phyloP scores from a whole-genome alignment of 2,797 vertebrate genomes.

The Choloepus didactylus region DNA sequence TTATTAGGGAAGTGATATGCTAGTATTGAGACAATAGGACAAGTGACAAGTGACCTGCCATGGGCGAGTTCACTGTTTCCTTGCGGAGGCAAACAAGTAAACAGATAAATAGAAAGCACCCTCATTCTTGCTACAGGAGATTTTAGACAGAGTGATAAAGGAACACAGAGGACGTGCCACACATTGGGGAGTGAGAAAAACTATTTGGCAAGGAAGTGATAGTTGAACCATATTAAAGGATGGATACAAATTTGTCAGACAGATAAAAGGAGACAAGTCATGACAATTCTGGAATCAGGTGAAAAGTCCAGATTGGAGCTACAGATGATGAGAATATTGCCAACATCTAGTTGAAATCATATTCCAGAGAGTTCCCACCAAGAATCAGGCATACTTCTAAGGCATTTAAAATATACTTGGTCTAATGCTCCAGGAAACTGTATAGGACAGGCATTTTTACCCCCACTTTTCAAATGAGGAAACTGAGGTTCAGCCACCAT shows the following conservation, averaged over 20 bases:
- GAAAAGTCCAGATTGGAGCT: neutral
- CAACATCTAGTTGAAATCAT: conserved; percentile 8
- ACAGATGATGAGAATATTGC: neutral
- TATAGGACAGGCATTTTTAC: neutral
- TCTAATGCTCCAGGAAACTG: neutral
- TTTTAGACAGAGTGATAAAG: neutral
- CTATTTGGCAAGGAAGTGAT: neutral
- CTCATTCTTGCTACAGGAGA: neutral
- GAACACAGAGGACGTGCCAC: neutral
- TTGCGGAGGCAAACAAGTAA: neutral
- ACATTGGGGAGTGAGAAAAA: neutral
- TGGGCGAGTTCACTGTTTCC: neutral
- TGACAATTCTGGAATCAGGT: neutral
- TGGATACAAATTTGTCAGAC: neutral
- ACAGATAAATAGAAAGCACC: conserved; percentile 1
- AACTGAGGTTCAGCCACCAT: neutral
- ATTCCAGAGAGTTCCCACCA: neutral
- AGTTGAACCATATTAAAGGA: neutral
- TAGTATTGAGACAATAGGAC: neutral
- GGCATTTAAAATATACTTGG: neutral
- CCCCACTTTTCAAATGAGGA: neutral
- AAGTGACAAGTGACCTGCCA: neutral
- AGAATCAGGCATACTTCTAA: neutral
- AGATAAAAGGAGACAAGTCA: neutral
- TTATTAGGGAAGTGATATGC: neutral